Base-by-base conservation (phyloP, 2,888 invertebrate species). In the Lycaena phlaeas region DNA sequence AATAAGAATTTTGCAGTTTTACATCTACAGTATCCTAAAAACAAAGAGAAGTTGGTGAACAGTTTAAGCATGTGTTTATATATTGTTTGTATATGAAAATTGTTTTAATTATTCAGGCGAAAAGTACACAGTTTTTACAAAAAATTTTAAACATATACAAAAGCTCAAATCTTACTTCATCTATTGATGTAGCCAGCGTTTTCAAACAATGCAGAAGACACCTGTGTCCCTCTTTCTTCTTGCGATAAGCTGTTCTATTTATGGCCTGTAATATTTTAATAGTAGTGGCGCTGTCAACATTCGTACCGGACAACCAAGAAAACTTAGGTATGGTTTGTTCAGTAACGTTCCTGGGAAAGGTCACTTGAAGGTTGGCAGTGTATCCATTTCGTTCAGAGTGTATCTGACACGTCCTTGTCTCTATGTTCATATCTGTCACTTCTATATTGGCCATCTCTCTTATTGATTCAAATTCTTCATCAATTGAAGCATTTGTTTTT, bases 191-290 rank as follows among this genome's bases (percentile, higher is more conserved):
- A 1, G 79, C 79, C 44, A 85, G 63, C 17, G 82, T 81, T 58
- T 85, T 85, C 28, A 97, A 78, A 70, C 96, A 96, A 34, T 95
- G 93, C 65, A 96, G 92, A 39, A 97, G 75, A 67, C 97, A 97
- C 26, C 94, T 91, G 38, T 93, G 89, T 38, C 94, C 94, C 65
- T 93, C 93, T 49, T 90, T 90, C 1, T 96, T 94, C 57, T 94
- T 89, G 53, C 92, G 92, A 57, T 92, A 88, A 0, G 95, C 94
- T 38, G 93, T 90, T 65, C 90, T 91, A 54, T 91, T 92, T 25
- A 96, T 84, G 10, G 91, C 91, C 77, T 94, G 95, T 36, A 94
- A 75, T 38, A 96, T 81, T 65, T 92, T 91, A 5, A 88, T 86
- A 51, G 92, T 91, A 1, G 90, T 88, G 28, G 87, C 71, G 46